Evolutionary conservation across 92 coral and sea anemone genomes (phyloP), one percentile per base, ranked within the genome.

Genomic region (Epizoanthus illoricatus): DNA sequence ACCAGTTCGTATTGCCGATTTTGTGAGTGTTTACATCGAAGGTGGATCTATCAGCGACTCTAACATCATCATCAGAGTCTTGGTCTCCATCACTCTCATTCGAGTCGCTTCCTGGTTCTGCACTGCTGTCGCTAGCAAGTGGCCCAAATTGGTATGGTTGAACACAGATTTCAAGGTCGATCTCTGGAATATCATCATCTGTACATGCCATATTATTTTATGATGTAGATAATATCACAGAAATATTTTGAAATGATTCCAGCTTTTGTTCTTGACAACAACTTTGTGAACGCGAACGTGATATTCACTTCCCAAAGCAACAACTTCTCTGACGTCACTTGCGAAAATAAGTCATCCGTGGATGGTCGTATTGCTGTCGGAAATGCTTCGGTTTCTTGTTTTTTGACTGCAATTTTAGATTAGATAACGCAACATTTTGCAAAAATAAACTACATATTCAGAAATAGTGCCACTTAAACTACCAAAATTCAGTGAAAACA

Each of bases 291-390:
- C 24, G 5, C 11, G 28, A 65, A 28, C 24, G 68, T 63, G 68
- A 7, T 23, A n/a, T 12, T 21, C 5, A 10, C 40, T 65, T 65
- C 13, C 68, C 4, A n/a, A 63, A n/a, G 8, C 19, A 65, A 65
- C 40, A 21, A 23, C 70, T 65, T 65, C 70, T 20, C 70, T 65
- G 70, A 65, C 70, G 36, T 65, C 70, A 65, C 70, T 24, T 62
- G 7, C 67, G 2, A 17, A 62, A 21, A 62, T 21, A 0, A 12
- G 19, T 18, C 73, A 36, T 69, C 73, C 73, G 73, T 28, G 52
- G 36, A 69, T 36, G 19, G 36, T 69, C 52, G n/a, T 47, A 7
- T 9, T 5, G 36, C 4, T n/a, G 16, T 69, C 73, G 52, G 28
- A 9, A 9, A 9, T 7, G 28, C 20, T 67, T n/a, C n/a, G n/a